Conservation (phyloP, 2,797 vertebrate species). For the Periparus ater region DNA sequence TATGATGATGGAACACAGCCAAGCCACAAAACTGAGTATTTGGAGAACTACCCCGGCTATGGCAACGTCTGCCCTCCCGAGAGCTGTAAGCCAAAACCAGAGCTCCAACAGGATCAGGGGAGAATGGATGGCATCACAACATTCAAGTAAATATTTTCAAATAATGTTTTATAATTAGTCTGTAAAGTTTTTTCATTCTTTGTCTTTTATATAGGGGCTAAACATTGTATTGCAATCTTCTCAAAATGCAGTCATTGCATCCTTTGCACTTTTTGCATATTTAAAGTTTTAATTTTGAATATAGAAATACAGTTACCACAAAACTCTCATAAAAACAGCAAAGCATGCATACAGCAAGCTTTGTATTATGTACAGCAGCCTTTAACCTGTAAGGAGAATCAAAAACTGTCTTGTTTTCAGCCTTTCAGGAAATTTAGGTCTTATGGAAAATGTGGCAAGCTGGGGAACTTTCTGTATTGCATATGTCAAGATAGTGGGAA, state of each 20-base stretch:
- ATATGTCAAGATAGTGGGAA: background rate
- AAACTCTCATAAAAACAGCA: background rate
- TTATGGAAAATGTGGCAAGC: background rate
- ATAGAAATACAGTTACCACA: background rate
- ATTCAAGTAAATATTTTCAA: constrained; percentile 79
- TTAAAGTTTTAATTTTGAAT: background rate
- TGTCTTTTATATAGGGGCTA: background rate
- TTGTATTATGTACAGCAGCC: background rate
- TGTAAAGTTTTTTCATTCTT: background rate
- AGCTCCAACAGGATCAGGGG: constrained; percentile 40
- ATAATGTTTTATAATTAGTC: background rate
- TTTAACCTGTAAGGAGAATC: background rate
- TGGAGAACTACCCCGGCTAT: constrained; percentile 81
- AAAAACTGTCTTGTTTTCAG: background rate
- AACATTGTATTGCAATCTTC: background rate
- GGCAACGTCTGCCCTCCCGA: constrained; percentile 63
- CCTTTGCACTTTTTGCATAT: background rate
- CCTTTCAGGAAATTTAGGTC: background rate
- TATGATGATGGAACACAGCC: constrained; percentile 64
- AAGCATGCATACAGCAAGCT: background rate
- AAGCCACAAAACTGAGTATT: constrained; percentile 78
- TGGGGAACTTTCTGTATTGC: background rate
- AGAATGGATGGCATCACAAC: constrained; percentile 82
- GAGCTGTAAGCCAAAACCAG: constrained; percentile 78
- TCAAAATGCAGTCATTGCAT: background rate